Evolutionary conservation across 2,888 invertebrate genomes (phyloP), one percentile per base, ranked within the genome.

Genomic region (Sinelater perroti): DNA sequence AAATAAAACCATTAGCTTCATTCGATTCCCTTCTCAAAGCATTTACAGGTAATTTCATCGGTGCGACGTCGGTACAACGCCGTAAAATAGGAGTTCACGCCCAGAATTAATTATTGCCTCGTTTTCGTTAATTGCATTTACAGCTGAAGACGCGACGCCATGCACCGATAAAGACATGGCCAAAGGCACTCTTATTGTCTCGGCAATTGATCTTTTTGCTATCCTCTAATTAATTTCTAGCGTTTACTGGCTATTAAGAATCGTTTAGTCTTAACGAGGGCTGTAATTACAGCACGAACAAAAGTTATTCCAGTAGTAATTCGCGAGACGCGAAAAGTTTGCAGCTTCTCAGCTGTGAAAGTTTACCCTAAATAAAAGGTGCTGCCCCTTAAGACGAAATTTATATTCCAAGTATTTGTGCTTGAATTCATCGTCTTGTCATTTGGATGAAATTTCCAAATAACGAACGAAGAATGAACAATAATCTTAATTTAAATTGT

Each of bases 231-330:
- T 64, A 67, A 66, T 65, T 62, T 60, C 63, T 59, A 58, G 68
- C 72, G 72, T 72, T 73, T 72, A 72, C 71, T 69, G 71, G 55
- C 69, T 66, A 70, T 71, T 70, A 72, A 70, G 68, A 68, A 70
- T 69, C 68, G 71, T 61, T 67, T 60, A 61, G 68, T 66, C 69
- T 70, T 67, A 68, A 71, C 70, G 67, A 72, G 72, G 68, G 69
- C 60, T 67, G 72, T 72, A 74, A 74, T 74, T 74, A 73, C 73
- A 64, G 63, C 67, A 63, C 67, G 65, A 61, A 66, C 69, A 71
- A 67, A 70, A 73, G 70, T 73, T 74, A 73, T 73, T 72, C 69
- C 72, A 63, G 71, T 65, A 65, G 73, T 72, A 73, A 73, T 70
- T 72, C 67, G 66, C 54, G 70, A 71, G 71, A 71, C 71, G 72